Conservation (phyloP, 2,888 invertebrate genomes). For the Caenorhabditis imperialis region DNA sequence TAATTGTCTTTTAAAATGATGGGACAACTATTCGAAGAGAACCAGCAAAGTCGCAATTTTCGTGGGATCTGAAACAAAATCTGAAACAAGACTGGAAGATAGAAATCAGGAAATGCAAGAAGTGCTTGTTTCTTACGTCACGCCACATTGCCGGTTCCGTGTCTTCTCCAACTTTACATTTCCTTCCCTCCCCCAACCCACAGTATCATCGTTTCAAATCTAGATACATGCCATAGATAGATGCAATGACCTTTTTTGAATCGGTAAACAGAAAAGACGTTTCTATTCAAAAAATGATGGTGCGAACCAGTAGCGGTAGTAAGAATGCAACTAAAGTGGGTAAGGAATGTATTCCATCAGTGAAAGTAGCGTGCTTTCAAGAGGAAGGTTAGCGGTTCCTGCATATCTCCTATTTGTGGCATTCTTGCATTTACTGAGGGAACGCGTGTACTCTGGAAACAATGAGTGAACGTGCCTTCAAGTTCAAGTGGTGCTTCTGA, state of each 20-base stretch:
- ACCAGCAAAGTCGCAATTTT: too few relatives aligned
- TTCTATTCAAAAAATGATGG: slow-evolving; percentile 4
- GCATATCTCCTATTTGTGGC: slow-evolving; percentile 21
- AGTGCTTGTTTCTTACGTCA: slow-evolving; percentile 23
- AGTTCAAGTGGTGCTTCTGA: too few relatives aligned
- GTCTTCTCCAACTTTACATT: slow-evolving; percentile 19
- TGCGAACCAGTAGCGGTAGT: slow-evolving; percentile 30
- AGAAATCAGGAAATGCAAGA: background rate
- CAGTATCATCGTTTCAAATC: slow-evolving; percentile 28
- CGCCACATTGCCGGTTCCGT: slow-evolving; percentile 33
- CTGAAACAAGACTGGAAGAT: too few relatives aligned
- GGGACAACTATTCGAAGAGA: too few relatives aligned
- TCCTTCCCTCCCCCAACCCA: background rate
- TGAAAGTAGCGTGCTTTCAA: slow-evolving; percentile 33
- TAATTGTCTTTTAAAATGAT: too few relatives aligned
- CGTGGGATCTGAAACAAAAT: too few relatives aligned
- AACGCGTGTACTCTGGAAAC: background rate
- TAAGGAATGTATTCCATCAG: slow-evolving; percentile 6
- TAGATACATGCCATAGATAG: slow-evolving; percentile 43
- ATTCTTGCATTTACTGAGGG: background rate
- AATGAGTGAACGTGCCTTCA: too few relatives aligned
- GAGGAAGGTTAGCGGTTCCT: slow-evolving; percentile 30
- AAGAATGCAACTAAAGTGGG: slow-evolving; percentile 23
- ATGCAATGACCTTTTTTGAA: slow-evolving; percentile 30
- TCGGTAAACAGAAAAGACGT: slow-evolving; percentile 31